Conservation (phyloP, 2,113 vertebrate genomes). For the Serilophus lunatus region DNA sequence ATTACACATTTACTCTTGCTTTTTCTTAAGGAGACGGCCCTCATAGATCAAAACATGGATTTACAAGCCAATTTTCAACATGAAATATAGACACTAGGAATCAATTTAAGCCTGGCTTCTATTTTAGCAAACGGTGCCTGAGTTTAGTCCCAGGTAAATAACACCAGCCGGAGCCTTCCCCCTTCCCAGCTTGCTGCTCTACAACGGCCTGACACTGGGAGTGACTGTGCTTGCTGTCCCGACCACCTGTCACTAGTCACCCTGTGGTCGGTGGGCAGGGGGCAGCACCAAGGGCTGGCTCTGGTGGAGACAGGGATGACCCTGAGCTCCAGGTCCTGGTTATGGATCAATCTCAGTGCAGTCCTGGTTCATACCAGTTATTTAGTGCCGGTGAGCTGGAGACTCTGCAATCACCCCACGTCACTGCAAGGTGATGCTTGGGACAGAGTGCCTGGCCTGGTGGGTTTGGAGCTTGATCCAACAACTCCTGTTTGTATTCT, state of each 20-base stretch:
- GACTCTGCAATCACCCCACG: fast-evolving
- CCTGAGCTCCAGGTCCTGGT: fast-evolving
- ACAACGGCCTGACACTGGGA: background rate
- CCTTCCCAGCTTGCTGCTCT: background rate
- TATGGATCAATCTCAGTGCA: background rate
- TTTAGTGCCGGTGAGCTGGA: background rate
- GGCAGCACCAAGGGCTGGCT: background rate
- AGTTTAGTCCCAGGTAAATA: conserved; percentile 71
- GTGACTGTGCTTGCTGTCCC: background rate
- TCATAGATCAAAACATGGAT: conserved; percentile 98
- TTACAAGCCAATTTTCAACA: conserved; percentile 99
- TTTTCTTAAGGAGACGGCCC: conserved; percentile 98
- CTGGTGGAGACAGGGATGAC: fast-evolving
- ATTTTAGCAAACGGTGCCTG: conserved; percentile 71
- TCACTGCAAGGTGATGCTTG: background rate
- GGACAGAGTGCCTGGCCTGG: background rate
- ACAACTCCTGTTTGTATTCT: background rate
- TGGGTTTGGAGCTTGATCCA: background rate
- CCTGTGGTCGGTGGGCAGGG: fast-evolving
- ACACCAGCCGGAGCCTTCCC: conserved; percentile 1
- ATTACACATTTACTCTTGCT: conserved; percentile 99
- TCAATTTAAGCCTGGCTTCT: conserved; percentile 91
- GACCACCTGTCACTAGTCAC: background rate
- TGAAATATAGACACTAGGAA: conserved; percentile 99
- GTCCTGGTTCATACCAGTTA: fast-evolving